These are phyloP conservation scores for Nesometra sesokonis DNA, from an alignment of 35 echinoderm and acorn worm species.

Conservation along the genomic window DNA sequence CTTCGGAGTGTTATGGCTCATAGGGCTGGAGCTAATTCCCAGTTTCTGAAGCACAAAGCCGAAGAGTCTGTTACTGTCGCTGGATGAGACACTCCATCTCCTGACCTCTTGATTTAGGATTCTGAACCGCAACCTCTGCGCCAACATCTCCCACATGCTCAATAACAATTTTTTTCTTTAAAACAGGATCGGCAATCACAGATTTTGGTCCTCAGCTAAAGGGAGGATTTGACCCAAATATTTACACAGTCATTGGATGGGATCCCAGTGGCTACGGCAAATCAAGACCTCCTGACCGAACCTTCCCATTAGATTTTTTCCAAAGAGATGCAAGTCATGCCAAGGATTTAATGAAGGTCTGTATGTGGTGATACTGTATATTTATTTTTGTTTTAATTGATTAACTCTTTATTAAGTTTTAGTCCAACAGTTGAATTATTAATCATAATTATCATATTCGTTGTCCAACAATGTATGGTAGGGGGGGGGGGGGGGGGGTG, in stretches of 20 bases:
- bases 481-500: no score
- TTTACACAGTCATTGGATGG: slow-evolving; percentile 48
- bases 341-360: slow-evolving; percentile 57
- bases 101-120: not conserved
- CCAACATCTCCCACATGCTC: no score
- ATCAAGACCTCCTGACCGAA: slow-evolving; percentile 70
- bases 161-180: not conserved
- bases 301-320: slow-evolving; percentile 76
- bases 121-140: not conserved
- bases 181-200: slow-evolving; percentile 40
- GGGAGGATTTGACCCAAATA: slow-evolving; percentile 40
- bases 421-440: not conserved
- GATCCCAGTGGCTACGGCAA: slow-evolving; percentile 91
- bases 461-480: no score
- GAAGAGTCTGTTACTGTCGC: no score
- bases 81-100: not conserved
- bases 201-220: slow-evolving; percentile 75
- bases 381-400: not conserved
- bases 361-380: not conserved
- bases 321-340: slow-evolving; percentile 80
- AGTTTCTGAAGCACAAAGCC: no score
- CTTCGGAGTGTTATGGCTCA: no score
- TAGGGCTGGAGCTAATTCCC: no score
- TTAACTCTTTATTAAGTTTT: not conserved
- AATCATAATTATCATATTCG: no score